Base-by-base conservation (phyloP, 2,888 invertebrate genomes). In the Cephus pulcher region DNA sequence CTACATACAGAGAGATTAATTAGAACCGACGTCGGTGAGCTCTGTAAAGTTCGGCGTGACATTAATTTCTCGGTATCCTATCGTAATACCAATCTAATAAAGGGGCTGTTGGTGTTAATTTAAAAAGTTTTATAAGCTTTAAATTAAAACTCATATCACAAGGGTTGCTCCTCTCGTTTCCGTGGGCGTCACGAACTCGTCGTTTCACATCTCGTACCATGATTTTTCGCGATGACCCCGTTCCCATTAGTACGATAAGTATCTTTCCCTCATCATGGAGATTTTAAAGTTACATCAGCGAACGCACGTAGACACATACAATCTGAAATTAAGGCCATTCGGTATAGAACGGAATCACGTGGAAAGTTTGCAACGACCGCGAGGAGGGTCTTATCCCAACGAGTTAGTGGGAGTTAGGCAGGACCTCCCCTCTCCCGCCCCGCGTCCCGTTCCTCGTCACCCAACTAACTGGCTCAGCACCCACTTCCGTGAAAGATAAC, bases 121-220 rank as follows among this genome's bases (percentile, higher is more conserved):
- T 78, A 76, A 80, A 76, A 80, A 81, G 81, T 81, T 78, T 81
- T 68, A 76, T 75, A 74, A 80, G 76, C 75, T 76, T 78, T 70
- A 76, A 80, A 79, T 81, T 78, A 81, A 80, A 80, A 81, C 74
- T 79, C 74, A 30, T 74, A 37, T 76, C 30, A 12, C 40, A 32
- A 23, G 56, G 56, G 56, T 56, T 23, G 23, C 56, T 56, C 23
- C 56, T 23, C 15, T 23, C 56, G 56, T 56, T 23, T 23, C 9
- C 23, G 56, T 1, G 56, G 15, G 15, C 56, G 56, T 56, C 56
- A 23, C 56, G 56, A 56, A 23, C 56, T 23, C 56, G 56, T 56
- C 56, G 56, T 56, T 56, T 23, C 56, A 2, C 56, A 56, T 56
- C 9, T 56, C 56, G 56, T 56, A 23, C 56, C 23, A 56, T 23